phyloP scores from a whole-genome alignment of 2,888 invertebrate genomes.

The Labia minor region DNA sequence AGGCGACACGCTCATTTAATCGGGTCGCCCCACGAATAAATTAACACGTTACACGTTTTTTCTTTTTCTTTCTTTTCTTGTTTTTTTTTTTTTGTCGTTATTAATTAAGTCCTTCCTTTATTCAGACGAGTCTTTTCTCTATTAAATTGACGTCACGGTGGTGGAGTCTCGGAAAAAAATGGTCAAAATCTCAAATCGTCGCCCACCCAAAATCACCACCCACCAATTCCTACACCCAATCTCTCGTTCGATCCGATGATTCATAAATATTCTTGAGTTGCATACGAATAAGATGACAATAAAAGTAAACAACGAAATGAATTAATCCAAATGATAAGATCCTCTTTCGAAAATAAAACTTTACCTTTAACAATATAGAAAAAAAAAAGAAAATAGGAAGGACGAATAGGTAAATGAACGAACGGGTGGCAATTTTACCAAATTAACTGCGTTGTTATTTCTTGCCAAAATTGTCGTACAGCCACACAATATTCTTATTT shows the following conservation, averaged over 20 bases:
- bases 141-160: neutral
- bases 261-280: neutral
- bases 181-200: neutral
- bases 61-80: no score
- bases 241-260: neutral
- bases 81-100: no score
- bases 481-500: no score
- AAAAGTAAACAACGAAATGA: neutral
- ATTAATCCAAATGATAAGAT: neutral
- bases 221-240: neutral
- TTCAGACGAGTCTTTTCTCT: neutral
- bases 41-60: conserved; percentile 8
- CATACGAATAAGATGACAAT: neutral
- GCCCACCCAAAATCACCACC: conserved; percentile 1
- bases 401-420: no score
- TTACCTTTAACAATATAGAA: no score
- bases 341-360: no score
- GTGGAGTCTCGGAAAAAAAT: neutral
- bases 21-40: conserved; percentile 3
- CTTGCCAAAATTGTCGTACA: no score
- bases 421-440: no score
- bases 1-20: conserved; percentile 6
- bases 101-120: neutral
- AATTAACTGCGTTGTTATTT: no score
- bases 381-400: no score